Conservation (phyloP, 2,113 vertebrate species). For the Rhabdornis inornatus region DNA sequence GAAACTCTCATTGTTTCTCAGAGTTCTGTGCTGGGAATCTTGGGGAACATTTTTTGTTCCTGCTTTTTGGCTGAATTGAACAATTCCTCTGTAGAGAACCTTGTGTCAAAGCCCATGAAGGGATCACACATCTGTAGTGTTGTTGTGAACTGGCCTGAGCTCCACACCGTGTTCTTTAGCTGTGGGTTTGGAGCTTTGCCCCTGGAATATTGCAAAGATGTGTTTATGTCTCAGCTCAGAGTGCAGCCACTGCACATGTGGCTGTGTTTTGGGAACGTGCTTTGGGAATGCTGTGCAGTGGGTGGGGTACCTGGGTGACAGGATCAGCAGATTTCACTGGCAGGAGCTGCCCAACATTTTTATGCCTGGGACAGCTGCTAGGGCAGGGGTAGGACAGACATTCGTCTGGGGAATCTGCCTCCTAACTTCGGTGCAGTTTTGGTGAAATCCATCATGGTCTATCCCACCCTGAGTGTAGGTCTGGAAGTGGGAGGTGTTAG, state of each 20-base stretch:
- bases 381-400: background rate
- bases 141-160: background rate
- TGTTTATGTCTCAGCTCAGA: background rate
- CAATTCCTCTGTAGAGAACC: background rate
- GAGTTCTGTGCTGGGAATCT: background rate
- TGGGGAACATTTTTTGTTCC: background rate
- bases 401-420: background rate
- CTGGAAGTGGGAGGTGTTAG: background rate
- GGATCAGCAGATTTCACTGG: background rate
- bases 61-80: background rate
- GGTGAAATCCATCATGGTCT: background rate
- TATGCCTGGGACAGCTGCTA: background rate
- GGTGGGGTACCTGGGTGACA: background rate
- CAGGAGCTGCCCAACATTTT: background rate
- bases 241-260: rapidly evolving
- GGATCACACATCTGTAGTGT: background rate
- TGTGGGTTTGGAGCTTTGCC: background rate
- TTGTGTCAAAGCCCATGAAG: background rate
- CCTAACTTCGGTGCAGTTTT: rapidly evolving
- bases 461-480: no score
- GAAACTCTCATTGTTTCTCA: background rate
- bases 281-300: background rate
- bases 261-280: rapidly evolving
- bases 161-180: rapidly evolving
- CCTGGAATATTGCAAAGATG: rapidly evolving